These are phyloP conservation scores for Stomatorhinus ivindoensis DNA, from an alignment of 2,113 vertebrate species.

Conservation along the genomic window DNA sequence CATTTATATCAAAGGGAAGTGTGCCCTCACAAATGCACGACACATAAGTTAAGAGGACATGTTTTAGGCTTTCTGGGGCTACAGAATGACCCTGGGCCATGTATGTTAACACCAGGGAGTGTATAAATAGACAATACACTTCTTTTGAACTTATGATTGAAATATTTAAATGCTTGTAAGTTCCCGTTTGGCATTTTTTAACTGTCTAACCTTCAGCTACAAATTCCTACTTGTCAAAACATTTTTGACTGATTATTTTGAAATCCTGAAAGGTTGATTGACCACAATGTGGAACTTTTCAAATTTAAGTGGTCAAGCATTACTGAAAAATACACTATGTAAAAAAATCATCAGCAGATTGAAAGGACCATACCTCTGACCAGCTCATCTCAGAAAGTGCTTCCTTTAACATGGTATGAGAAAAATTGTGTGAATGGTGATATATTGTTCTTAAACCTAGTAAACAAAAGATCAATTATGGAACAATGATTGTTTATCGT, in stretches of 20 bases:
- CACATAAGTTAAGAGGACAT: not conserved
- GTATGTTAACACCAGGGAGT: not conserved
- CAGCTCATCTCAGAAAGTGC: not conserved
- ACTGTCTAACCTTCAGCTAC: not conserved
- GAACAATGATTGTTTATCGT: slow-evolving; percentile 55
- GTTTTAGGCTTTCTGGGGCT: not conserved
- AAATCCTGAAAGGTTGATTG: not conserved
- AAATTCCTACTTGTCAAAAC: not conserved
- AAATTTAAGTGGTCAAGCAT: not conserved
- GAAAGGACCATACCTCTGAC: not conserved
- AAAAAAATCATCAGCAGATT: not conserved
- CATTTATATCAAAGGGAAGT: slow-evolving; percentile 24
- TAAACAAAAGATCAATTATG: slow-evolving; percentile 50
- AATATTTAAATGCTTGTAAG: not conserved
- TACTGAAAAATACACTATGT: not conserved
- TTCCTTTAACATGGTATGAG: slow-evolving; percentile 43
- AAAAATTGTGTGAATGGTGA: slow-evolving; percentile 49
- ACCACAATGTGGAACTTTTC: not conserved
- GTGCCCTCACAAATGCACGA: not conserved
- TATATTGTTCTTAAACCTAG: slow-evolving; percentile 41
- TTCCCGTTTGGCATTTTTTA: not conserved
- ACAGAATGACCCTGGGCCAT: not conserved
- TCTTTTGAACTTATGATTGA: not conserved
- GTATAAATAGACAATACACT: not conserved
- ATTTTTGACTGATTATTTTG: not conserved